Evolutionary conservation across 2,797 vertebrate species (phyloP), one percentile per base, ranked within the genome.

Genomic region (Cyprinella venusta): DNA sequence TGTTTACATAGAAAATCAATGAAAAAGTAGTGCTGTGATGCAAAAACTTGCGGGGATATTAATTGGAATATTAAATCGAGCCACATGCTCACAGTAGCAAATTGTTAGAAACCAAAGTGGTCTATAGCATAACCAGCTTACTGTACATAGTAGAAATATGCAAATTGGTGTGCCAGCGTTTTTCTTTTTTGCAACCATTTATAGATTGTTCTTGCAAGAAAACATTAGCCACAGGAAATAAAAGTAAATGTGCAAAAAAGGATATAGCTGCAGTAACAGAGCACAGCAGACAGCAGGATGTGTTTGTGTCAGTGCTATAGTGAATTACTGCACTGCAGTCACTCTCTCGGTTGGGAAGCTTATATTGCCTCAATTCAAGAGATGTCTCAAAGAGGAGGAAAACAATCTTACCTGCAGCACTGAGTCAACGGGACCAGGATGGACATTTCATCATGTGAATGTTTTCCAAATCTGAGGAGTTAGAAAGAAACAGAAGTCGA

Each of bases 341-440:
- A 21, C 36, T 82, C 59, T 82, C 45, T 56, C 56, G 48, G 59
- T 64, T 64, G 56, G 42, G 21, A 65, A 33, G 18, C 15, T 26
- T 26, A 78, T 26, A 78, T 40, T 26, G 12, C 67, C 61, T 42
- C 18, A n/a, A 80, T 84, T 74, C 59, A 72, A 72, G 26, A 52
- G 26, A 59, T 40, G 26, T 24, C 24, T 80, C 50, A 64, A 38
- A 48, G 38, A 45, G 33, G 1, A 69, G 72, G 75, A 70, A 75
- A 8, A 69, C 16, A 42, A 70, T 63, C 92, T 92, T 91, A 99
- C 98, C 97, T 98, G 97, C 98, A 99, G 91, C 98, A 99, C 86
- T 99, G 98, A 87, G 93, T 98, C 89, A 99, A 93, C 68, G 98
- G 98, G 74, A 96, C 97, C 93, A 99, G 93, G 88, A 99, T 99